Conservation (phyloP, 2,888 invertebrate genomes). For the Zonitis immaculata region DNA sequence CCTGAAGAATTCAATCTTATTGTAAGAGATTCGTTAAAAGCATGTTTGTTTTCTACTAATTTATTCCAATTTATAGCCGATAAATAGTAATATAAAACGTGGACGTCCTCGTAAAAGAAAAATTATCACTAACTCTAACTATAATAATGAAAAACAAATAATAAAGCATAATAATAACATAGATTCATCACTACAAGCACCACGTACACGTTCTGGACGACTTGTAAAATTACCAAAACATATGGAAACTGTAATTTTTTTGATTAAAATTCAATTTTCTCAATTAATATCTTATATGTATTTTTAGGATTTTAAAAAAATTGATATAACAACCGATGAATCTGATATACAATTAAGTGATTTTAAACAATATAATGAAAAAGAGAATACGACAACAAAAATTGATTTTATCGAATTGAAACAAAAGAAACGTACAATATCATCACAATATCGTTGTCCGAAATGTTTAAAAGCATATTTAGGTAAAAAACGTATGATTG, state of each 20-base stretch:
- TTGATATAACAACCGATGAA: constrained; percentile 32
- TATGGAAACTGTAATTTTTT: constrained; percentile 36
- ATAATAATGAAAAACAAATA: not conserved
- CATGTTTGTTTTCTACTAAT: no score
- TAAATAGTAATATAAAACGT: constrained; percentile 29
- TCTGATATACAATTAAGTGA: constrained; percentile 33
- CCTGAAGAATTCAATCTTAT: constrained; percentile 41
- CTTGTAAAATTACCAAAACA: constrained; percentile 41
- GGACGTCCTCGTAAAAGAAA: constrained; percentile 38
- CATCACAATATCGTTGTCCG: constrained; percentile 55
- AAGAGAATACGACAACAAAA: constrained; percentile 16
- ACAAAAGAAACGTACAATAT: constrained; percentile 46
- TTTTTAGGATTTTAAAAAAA: constrained; percentile 39
- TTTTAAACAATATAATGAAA: constrained; percentile 34
- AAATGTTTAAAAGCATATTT: constrained; percentile 63
- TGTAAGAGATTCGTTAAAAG: no score
- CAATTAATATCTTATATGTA: constrained; percentile 8
- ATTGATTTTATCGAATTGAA: constrained; percentile 20
- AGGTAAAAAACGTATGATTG: constrained; percentile 56
- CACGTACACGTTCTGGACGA: constrained; percentile 41
- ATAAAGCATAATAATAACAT: constrained; percentile 11
- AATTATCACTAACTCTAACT: constrained; percentile 12
- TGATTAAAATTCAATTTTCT: constrained; percentile 4
- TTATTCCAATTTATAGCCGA: constrained; percentile 24
- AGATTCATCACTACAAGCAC: constrained; percentile 1